These are phyloP conservation scores for Ctenoplectra terminalis DNA, from an alignment of 1,140 invertebrate genomes.

Conservation along the genomic window DNA sequence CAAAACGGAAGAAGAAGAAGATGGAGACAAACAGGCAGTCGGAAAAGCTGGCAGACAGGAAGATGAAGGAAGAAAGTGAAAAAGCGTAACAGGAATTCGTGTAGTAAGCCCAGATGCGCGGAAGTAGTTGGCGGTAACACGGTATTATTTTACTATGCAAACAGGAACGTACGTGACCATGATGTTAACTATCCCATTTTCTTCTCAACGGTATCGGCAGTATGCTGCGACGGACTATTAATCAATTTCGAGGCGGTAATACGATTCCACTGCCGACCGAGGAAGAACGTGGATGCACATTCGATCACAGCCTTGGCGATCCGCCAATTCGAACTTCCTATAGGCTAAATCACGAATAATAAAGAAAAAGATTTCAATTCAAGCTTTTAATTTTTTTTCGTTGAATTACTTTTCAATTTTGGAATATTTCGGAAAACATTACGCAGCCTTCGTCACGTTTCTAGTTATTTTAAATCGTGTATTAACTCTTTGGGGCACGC, in stretches of 20 bases:
- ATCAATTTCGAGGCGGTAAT: conserved; percentile 45
- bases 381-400: neutral
- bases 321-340: conserved; percentile 24
- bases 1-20: neutral
- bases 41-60: neutral
- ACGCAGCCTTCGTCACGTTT: too few relatives aligned
- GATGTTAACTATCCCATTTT: conserved; percentile 49
- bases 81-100: conserved; percentile 26
- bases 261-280: conserved; percentile 26
- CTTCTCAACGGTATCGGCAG: conserved; percentile 22
- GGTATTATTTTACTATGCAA: conserved; percentile 46
- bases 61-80: conserved; percentile 27
- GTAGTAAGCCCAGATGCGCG: neutral
- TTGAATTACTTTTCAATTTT: neutral
- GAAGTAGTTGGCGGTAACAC: neutral
- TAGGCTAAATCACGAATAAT: too few relatives aligned
- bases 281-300: conserved; percentile 29
- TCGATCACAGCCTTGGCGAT: conserved; percentile 24
- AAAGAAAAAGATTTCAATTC: neutral
- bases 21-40: neutral
- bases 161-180: conserved; percentile 42
- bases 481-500: too few relatives aligned
- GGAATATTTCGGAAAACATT: too few relatives aligned
- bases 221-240: conserved; percentile 31
- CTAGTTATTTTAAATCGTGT: too few relatives aligned